A percentile compares a stretch with the other conserved stretches of the same genome.
phyloP scores from a whole-genome alignment of 2,113 vertebrate genomes.

The Protomyctophum bolini region DNA sequence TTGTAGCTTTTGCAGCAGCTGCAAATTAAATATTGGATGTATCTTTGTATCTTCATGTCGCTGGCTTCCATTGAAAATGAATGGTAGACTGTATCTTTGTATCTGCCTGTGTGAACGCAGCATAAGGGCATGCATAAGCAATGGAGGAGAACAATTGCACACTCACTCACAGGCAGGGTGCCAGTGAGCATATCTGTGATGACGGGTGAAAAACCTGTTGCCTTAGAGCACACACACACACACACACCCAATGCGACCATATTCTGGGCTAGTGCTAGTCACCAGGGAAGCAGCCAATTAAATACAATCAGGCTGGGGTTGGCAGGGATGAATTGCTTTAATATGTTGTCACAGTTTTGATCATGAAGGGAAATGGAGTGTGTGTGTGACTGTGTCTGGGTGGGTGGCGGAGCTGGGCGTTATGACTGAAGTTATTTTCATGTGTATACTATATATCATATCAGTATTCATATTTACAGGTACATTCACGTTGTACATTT shows the following conservation, averaged over 20 bases:
- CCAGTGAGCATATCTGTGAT: background rate
- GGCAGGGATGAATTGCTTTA: background rate
- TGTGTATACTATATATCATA: no score
- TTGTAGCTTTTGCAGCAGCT: no score
- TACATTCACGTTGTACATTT: no score
- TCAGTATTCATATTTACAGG: no score
- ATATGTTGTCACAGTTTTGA: background rate
- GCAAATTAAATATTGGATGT: no score
- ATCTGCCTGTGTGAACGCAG: background rate
- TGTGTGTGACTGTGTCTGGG: background rate
- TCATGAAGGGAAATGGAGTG: background rate
- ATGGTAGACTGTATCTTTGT: no score
- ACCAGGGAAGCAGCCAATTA: background rate
- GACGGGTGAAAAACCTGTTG: slow-evolving; percentile 1
- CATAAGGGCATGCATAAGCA: background rate
- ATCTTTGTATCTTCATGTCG: no score
- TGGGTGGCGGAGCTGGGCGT: no score
- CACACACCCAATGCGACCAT: background rate
- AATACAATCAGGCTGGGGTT: background rate
- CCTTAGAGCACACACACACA: background rate
- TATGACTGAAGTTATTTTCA: no score
- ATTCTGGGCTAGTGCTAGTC: background rate
- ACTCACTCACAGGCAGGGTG: background rate
- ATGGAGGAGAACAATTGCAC: background rate
- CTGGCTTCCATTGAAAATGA: no score